Percentiles rank a stretch among this genome's conserved stretches.
Evolutionary conservation across 2,113 vertebrate species (phyloP).

Genomic region (Hippolais icterina): DNA sequence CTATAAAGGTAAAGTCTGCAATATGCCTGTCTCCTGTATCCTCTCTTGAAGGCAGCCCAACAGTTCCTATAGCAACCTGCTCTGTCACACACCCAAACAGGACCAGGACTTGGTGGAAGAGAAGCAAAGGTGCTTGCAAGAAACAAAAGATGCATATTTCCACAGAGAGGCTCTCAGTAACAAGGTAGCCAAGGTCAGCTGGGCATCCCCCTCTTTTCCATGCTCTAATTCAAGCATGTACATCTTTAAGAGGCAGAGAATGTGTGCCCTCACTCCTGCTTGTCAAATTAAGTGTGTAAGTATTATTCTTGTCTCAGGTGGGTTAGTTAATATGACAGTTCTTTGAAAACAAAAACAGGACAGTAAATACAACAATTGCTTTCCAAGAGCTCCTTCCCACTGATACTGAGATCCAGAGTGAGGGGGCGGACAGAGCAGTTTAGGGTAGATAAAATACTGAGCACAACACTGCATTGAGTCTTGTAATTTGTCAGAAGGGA

Average conservation of each 20-base stretch:
- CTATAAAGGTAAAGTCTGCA: background rate
- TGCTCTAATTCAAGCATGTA: background rate
- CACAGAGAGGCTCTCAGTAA: background rate
- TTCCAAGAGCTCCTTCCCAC: background rate
- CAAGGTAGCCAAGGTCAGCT: background rate
- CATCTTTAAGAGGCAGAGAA: background rate
- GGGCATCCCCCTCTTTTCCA: background rate
- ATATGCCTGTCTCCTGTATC: background rate
- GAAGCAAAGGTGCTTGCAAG: background rate
- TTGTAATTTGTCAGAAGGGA: background rate
- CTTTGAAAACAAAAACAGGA: constrained; percentile 38
- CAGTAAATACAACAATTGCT: background rate
- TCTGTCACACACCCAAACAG: background rate
- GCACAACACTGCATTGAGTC: background rate
- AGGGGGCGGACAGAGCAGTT: constrained; percentile 1
- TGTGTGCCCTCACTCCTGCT: background rate
- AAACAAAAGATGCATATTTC: background rate
- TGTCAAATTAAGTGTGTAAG: background rate
- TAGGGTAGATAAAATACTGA: background rate
- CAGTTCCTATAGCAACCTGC: constrained; percentile 41
- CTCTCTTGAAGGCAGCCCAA: background rate
- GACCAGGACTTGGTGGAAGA: background rate
- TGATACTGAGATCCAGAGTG: background rate
- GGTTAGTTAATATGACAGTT: background rate
- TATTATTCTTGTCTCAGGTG: background rate